Evolutionary conservation across 2,797 vertebrate genomes (phyloP).

Genomic region (Acomys russatus): DNA sequence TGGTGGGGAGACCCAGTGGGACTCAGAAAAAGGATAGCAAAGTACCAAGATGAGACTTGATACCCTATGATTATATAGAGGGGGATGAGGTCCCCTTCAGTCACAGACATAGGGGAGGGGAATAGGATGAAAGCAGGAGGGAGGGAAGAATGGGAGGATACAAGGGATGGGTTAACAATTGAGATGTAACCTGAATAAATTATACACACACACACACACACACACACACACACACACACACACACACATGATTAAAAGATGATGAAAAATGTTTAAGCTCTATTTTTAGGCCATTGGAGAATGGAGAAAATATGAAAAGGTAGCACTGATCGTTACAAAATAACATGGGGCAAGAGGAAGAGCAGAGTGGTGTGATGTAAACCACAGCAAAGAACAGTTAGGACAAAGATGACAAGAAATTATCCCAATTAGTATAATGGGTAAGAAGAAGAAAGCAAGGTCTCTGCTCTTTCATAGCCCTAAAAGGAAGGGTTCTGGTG

Average conservation of each 20-base stretch:
- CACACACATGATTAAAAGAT: conserved; percentile 1
- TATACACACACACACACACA: too few relatives aligned
- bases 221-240: too few relatives aligned
- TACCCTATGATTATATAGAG: too few relatives aligned
- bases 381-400: not conserved
- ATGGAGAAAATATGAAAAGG: not conserved
- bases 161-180: too few relatives aligned
- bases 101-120: too few relatives aligned
- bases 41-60: too few relatives aligned
- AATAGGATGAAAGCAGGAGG: too few relatives aligned
- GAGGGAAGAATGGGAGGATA: too few relatives aligned
- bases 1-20: too few relatives aligned
- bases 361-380: not conserved
- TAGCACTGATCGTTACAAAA: not conserved
- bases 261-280: not conserved
- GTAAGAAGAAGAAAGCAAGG: not conserved
- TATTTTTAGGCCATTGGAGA: not conserved
- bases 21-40: too few relatives aligned
- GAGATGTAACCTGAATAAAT: too few relatives aligned
- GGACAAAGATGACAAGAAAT: not conserved
- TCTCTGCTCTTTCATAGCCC: not conserved
- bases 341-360: not conserved
- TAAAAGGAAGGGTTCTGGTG: not conserved
- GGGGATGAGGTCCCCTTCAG: too few relatives aligned
- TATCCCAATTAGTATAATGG: not conserved